Evolutionary conservation across 2,113 vertebrate genomes (phyloP).

Genomic region (Monopterus albus): DNA sequence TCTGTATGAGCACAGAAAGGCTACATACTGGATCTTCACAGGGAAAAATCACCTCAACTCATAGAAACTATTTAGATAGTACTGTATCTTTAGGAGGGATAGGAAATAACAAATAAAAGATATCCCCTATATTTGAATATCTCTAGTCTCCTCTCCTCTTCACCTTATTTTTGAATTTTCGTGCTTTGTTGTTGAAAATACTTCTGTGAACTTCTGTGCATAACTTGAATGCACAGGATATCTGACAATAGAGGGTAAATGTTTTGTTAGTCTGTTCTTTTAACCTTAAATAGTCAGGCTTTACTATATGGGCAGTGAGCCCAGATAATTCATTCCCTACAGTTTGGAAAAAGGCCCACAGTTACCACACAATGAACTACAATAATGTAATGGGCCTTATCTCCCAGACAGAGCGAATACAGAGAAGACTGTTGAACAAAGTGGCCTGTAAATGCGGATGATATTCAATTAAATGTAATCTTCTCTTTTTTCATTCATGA

Average conservation of each 20-base stretch:
- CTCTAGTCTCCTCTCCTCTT: constrained; percentile 2
- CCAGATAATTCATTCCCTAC: constrained; percentile 78
- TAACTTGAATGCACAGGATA: neutral
- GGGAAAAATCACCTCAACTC: constrained; percentile 14
- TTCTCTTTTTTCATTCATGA: constrained; percentile 55
- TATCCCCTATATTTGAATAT: constrained; percentile 33
- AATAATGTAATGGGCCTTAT: constrained; percentile 80
- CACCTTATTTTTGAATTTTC: neutral
- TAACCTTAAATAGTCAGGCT: constrained; percentile 66
- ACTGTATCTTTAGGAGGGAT: constrained; percentile 39
- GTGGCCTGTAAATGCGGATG: constrained; percentile 73
- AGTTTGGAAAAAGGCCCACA: constrained; percentile 68
- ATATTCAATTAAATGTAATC: constrained; percentile 79
- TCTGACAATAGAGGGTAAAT: neutral
- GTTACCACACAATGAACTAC: constrained; percentile 72
- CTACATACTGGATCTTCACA: constrained; percentile 30
- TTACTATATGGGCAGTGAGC: constrained; percentile 69
- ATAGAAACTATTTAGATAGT: constrained; percentile 56
- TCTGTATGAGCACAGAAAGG: constrained; percentile 49
- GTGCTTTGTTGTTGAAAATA: neutral
- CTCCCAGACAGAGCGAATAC: constrained; percentile 67
- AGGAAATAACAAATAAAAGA: constrained; percentile 34
- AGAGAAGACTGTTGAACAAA: constrained; percentile 66
- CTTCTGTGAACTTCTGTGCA: neutral
- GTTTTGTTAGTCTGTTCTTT: constrained; percentile 56